phyloP scores from a whole-genome alignment of 2,113 vertebrate genomes.

The Triplophysa dalaica region DNA sequence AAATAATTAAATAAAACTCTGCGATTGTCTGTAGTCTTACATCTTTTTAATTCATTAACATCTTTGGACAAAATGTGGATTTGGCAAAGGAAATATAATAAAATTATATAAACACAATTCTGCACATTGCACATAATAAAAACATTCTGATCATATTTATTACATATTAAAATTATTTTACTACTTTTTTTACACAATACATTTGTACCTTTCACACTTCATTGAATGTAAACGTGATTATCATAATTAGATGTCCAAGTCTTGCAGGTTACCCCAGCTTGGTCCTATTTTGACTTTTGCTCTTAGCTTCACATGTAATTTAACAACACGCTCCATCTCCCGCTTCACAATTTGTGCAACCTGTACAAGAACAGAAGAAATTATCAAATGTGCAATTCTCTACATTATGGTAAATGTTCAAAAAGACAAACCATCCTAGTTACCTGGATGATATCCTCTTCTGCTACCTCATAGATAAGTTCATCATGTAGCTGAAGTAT shows the following conservation, averaged over 20 bases:
- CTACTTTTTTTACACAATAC: background rate
- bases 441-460: slow-evolving; percentile 91
- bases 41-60: background rate
- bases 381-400: background rate
- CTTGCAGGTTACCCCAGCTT: slow-evolving; percentile 92
- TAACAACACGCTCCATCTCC: slow-evolving; percentile 90
- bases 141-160: background rate
- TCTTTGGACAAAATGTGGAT: background rate
- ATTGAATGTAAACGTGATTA: background rate
- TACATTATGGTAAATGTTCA: no score
- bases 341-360: slow-evolving; percentile 93
- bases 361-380: slow-evolving; percentile 63
- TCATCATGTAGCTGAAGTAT: slow-evolving; percentile 95
- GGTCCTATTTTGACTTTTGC: slow-evolving; percentile 89
- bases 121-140: background rate
- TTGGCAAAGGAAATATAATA: background rate
- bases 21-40: background rate
- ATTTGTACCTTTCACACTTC: background rate
- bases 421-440: background rate
- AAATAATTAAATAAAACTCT: no score
- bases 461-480: slow-evolving; percentile 91
- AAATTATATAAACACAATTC: background rate
- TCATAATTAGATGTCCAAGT: slow-evolving; percentile 74
- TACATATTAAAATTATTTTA: background rate
- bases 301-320: slow-evolving; percentile 85